These are phyloP conservation scores for Tachina fera DNA, from an alignment of 2,888 invertebrate species.

Conservation along the genomic window DNA sequence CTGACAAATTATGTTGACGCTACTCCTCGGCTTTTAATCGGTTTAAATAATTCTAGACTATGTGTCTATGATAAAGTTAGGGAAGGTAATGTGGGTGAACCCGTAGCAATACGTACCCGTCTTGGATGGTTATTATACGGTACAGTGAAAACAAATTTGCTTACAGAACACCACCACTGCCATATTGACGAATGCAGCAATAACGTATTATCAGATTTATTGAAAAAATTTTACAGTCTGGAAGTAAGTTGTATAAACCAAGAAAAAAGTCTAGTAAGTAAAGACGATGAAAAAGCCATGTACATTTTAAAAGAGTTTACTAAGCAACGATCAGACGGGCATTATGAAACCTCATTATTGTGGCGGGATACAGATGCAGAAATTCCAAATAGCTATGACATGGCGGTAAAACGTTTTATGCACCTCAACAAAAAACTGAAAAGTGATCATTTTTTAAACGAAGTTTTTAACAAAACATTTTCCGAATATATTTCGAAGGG, in stretches of 20 bases:
- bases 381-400: slow-evolving; percentile 41
- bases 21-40: slow-evolving; percentile 33
- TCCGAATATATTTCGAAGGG: slow-evolving; percentile 22
- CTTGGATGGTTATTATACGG: slow-evolving; percentile 39
- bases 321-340: slow-evolving; percentile 32
- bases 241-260: slow-evolving; percentile 11
- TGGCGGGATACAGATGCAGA: slow-evolving; percentile 1
- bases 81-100: slow-evolving; percentile 30
- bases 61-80: slow-evolving; percentile 42
- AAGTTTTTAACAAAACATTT: slow-evolving; percentile 46
- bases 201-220: slow-evolving; percentile 7
- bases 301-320: slow-evolving; percentile 11
- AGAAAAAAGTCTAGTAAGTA: background rate
- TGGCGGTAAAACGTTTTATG: slow-evolving; percentile 20
- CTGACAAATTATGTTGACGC: slow-evolving; percentile 15
- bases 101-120: slow-evolving; percentile 35
- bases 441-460: slow-evolving; percentile 17
- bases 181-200: slow-evolving; percentile 18
- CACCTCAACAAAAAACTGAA: slow-evolving; percentile 28
- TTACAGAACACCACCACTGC: slow-evolving; percentile 45
- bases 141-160: background rate
- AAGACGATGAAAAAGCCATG: slow-evolving; percentile 32
- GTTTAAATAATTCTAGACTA: slow-evolving; percentile 26
- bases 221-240: slow-evolving; percentile 28
- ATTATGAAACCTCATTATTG: slow-evolving; percentile 36